phyloP scores from a whole-genome alignment of 2,888 invertebrate genomes.

The Ormyrus thymus region DNA sequence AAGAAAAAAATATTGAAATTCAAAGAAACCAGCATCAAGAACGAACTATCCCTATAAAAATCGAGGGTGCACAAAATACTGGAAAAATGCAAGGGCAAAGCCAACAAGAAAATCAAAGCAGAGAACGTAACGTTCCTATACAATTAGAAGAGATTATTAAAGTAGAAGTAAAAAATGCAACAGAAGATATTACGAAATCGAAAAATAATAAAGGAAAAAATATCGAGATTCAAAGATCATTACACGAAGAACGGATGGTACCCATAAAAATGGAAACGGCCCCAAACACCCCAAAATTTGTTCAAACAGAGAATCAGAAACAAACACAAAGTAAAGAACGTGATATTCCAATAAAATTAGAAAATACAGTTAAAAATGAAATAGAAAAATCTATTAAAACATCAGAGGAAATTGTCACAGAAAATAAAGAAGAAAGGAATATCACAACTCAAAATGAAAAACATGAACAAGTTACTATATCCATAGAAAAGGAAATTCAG shows the following conservation, averaged over 20 bases:
- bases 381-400: neutral
- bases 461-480: no score
- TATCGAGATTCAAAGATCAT: no score
- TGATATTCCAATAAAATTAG: conserved; percentile 12
- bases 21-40: neutral
- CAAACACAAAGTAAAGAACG: neutral
- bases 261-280: no score
- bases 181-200: no score
- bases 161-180: neutral
- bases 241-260: no score
- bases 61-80: neutral
- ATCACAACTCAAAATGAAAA: no score
- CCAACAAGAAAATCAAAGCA: neutral
- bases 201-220: no score
- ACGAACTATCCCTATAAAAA: conserved; percentile 1
- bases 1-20: neutral
- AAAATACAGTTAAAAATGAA: neutral
- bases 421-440: no score
- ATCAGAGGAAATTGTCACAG: no score
- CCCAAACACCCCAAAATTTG: no score
- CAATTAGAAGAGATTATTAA: conserved; percentile 1
- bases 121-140: conserved; percentile 12
- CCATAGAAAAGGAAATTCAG: neutral
- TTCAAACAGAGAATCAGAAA: neutral
- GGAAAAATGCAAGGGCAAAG: neutral